Conservation (phyloP, 2,113 vertebrate genomes). For the Xyrauchen texanus region DNA sequence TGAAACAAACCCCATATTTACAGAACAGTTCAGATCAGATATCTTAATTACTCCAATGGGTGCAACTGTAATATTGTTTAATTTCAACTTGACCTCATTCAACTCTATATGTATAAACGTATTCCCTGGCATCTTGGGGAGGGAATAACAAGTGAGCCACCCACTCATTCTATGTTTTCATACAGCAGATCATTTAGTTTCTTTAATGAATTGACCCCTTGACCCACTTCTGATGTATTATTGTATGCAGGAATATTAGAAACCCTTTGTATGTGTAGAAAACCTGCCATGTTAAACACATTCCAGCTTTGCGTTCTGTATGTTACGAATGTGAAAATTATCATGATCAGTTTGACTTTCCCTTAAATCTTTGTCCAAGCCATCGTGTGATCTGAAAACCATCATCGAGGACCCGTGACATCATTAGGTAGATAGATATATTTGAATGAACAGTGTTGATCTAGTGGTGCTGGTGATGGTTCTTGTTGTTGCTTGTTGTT, state of each 20-base stretch:
- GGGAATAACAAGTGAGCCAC: background rate
- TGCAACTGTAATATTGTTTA: background rate
- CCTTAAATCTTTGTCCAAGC: constrained; percentile 64
- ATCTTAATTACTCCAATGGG: constrained; percentile 32
- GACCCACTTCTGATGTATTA: constrained; percentile 33
- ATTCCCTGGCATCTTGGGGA: background rate
- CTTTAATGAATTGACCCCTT: background rate
- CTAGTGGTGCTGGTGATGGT: constrained; percentile 38
- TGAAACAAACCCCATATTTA: constrained; percentile 21
- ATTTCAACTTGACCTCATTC: background rate
- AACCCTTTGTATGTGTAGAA: constrained; percentile 39
- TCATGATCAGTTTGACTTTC: constrained; percentile 54
- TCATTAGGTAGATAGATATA: constrained; percentile 26
- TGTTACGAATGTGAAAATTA: constrained; percentile 48
- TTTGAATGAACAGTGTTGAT: constrained; percentile 49
- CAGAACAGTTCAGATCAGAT: constrained; percentile 25
- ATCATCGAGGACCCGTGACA: constrained; percentile 27
- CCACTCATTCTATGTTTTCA: too few relatives aligned
- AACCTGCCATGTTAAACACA: constrained; percentile 76
- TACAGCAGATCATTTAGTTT: background rate
- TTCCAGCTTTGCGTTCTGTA: constrained; percentile 66
- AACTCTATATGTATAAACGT: too few relatives aligned
- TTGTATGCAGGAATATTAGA: constrained; percentile 2
- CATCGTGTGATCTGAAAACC: constrained; percentile 20
- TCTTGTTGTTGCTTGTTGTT: background rate